Base-by-base conservation (phyloP, 2,797 vertebrate species). In the Chromis chromis region DNA sequence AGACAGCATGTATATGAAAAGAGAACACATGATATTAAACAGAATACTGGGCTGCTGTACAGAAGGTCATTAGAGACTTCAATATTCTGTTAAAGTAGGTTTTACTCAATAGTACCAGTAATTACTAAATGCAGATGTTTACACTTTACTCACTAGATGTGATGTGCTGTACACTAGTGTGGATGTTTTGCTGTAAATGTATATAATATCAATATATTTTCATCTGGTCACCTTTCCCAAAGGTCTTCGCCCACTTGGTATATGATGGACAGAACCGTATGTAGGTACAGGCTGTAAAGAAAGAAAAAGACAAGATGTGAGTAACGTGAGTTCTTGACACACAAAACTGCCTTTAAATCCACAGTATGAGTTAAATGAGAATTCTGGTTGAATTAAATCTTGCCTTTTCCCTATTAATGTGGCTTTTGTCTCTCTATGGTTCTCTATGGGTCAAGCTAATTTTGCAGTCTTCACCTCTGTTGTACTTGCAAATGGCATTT, bases 181-280 rank as follows among this genome's bases (percentile, higher is more conserved):
- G 21, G 25, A 40, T 73, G 24, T 28, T 72, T 56, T 11, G 5
- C 12, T 39, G 2, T 44, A 55, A 25, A 31, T 50, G 11, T 16
- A 9, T 44, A 13, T 14, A 14, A 25, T 5, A 11, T 36, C 2
- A 22, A 3, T 6, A 22, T 60, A 42, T 49, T 65, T 52, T 65
- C 12, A 40, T 21, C 8, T 25, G 58, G 17, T 72, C 56, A 94
- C 93, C 92, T 94, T 94, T 67, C 86, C 91, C 42, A 91, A 60
- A 62, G 85, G 79, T 79, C 91, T 89, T 74, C 91, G 81, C 8
- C 88, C 91, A 56, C 65, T 60, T 1, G 89, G 33, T 17, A 81
- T 40, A 19, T 92, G 91, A 79, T 91, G 91, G 54, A 91, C 88
- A 28, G 92, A 91, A 10, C 91, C 88, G 33, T 93, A 93, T 10